Conservation (phyloP, 2,113 vertebrate species). For the Eidolon helvum region DNA sequence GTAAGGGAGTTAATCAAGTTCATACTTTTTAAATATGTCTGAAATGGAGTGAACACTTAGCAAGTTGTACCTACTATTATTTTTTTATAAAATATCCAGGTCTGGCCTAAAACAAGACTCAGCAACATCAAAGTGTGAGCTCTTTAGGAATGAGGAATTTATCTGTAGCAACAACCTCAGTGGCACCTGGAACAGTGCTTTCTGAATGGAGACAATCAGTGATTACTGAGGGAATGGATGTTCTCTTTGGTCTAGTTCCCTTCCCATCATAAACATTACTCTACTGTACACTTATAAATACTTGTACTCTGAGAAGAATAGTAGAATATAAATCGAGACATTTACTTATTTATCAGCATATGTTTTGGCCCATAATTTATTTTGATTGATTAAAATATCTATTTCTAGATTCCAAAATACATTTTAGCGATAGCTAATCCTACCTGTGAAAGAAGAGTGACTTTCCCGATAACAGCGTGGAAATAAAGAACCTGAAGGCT, state of each 20-base stretch:
- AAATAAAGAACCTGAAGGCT: neutral
- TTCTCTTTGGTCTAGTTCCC: neutral
- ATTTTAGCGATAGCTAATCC: neutral
- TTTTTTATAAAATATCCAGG: neutral
- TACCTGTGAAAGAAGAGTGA: neutral
- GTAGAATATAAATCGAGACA: neutral
- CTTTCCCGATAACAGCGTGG: neutral
- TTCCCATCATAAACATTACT: neutral
- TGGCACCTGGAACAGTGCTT: neutral
- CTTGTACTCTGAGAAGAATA: neutral
- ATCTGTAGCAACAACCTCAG: neutral
- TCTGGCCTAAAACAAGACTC: neutral
- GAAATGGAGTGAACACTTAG: neutral
- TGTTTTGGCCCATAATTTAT: neutral
- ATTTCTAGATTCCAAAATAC: neutral
- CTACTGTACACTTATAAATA: neutral
- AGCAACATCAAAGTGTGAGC: neutral
- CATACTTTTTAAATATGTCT: neutral
- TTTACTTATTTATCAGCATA: neutral
- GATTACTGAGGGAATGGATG: neutral
- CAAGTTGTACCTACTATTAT: neutral
- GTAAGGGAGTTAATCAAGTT: neutral
- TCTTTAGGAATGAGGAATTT: neutral
- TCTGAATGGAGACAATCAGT: neutral
- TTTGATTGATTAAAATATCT: neutral